Evolutionary conservation across 2,113 vertebrate species (phyloP).

Genomic region (Bos javanicus): DNA sequence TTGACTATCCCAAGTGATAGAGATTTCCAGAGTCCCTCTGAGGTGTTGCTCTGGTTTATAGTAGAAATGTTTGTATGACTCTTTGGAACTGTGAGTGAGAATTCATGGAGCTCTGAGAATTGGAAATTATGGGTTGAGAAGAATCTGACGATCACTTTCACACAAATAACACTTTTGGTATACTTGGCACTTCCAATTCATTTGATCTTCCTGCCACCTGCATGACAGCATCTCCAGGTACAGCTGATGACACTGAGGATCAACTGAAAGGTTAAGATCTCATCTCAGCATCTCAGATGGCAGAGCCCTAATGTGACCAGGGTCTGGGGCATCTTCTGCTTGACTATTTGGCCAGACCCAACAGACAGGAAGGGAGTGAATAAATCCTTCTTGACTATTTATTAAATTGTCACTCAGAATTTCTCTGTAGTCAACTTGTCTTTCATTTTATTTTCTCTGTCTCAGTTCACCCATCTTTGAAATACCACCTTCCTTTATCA

Average conservation of each 20-base stretch:
- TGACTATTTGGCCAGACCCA: not conserved
- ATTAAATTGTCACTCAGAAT: not conserved
- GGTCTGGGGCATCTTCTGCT: not conserved
- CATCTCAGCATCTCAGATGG: not conserved
- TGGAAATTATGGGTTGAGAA: not conserved
- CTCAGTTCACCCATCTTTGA: not conserved
- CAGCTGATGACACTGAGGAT: not conserved
- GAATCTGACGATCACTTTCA: not conserved
- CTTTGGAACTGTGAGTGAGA: not conserved
- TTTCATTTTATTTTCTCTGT: not conserved
- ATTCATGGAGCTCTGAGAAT: not conserved
- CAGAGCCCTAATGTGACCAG: rapidly evolving
- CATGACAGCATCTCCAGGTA: not conserved
- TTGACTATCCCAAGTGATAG: not conserved
- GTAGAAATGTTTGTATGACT: not conserved
- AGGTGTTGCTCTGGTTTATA: not conserved
- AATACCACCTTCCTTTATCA: not conserved
- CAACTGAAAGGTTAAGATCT: not conserved
- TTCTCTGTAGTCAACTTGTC: not conserved
- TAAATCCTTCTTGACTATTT: not conserved
- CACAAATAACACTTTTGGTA: not conserved
- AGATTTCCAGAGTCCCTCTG: not conserved
- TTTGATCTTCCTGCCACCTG: not conserved
- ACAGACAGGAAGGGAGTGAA: not conserved
- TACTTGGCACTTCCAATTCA: not conserved